phyloP scores from a whole-genome alignment of 2,113 vertebrate species.

The Oncorhynchus clarkii region DNA sequence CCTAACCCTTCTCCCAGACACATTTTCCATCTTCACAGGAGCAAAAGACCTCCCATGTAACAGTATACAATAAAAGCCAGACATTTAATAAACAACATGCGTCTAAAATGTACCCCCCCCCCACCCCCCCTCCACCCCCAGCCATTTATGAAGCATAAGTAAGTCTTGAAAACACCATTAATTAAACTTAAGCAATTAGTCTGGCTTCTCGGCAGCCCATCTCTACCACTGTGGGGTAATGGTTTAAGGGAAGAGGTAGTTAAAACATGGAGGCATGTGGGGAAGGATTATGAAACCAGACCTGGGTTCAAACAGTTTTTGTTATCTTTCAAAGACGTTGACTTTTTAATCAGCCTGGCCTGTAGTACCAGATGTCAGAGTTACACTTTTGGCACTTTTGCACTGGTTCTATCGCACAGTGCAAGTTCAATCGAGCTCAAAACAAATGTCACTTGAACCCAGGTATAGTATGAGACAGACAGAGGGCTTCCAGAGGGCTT shows the following conservation, averaged over 20 bases:
- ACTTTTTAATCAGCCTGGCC: too few species aligned
- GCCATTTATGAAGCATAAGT: conserved; percentile 51
- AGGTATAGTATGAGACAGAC: conserved; percentile 1
- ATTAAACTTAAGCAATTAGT: conserved; percentile 50
- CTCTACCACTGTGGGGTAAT: conserved; percentile 46
- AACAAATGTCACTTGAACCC: too few species aligned
- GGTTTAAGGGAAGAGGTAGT: conserved; percentile 54
- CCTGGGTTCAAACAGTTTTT: too few species aligned
- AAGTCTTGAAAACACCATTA: conserved; percentile 53
- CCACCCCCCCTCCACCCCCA: background rate
- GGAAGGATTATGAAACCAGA: conserved; percentile 35
- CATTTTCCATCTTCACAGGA: conserved; percentile 23
- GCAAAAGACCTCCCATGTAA: conserved; percentile 38
- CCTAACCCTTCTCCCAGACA: conserved; percentile 19
- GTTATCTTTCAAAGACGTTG: too few species aligned
- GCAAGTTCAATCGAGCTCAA: too few species aligned
- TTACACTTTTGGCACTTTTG: too few species aligned
- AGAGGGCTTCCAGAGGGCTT: conserved; percentile 21
- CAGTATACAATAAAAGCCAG: conserved; percentile 45
- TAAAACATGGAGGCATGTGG: conserved; percentile 60
- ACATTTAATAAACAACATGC: conserved; percentile 46
- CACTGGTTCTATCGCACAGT: too few species aligned
- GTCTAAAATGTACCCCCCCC: conserved; percentile 18
- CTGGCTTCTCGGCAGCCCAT: conserved; percentile 30
- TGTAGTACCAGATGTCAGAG: too few species aligned